Base-by-base conservation (phyloP, 2,113 vertebrate species). In the Paramisgurnus dabryanus region DNA sequence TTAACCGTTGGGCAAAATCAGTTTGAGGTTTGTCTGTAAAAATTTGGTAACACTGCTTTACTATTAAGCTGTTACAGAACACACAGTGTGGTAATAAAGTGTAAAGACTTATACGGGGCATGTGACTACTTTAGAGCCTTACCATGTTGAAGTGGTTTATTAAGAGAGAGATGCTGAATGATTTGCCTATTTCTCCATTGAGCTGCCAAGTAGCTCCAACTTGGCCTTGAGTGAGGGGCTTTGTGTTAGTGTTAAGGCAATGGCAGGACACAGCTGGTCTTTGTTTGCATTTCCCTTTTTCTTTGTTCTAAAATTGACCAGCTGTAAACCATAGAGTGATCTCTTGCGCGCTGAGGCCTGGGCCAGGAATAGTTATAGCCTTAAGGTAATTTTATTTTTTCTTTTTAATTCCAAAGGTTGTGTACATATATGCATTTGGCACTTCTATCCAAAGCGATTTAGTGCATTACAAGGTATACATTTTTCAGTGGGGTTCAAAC, bases 61-160 rank as follows among this genome's bases (percentile, higher is more conserved):
- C 17, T 43, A 77, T 78, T 67, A 47, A 69, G 70, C 45, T 67
- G 47, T 22, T 79, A 84, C 80, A 81, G 79, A 75, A 47, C 63
- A 34, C 41, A 5, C 79, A 70, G 69, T 84, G 83, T 84, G 55
- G 68, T 57, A 39, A 22, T 71, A 15, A 27, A 49, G 79, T 57
- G 76, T 45, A 76, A 64, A 67, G 70, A 49, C 83, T 79, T 63
- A 84, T 78, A 76, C 79, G 58, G 27, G 4, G 17, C 83, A 84
- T 84, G 79, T 84, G 79, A 84, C 79, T 39, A 74, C 57, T 79
- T 67, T 5, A 53, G 67, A 81, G 69, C 47, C 73, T 66, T 40
- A 39, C 69, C 58, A 81, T 79, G 27, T 50, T 79, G 83, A 78
- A 80, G 79, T 40, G 47, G 50, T 78, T 74, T 81, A 81, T 84